Base-by-base conservation (phyloP, 2,113 vertebrate species). In the Podiceps cristatus region DNA sequence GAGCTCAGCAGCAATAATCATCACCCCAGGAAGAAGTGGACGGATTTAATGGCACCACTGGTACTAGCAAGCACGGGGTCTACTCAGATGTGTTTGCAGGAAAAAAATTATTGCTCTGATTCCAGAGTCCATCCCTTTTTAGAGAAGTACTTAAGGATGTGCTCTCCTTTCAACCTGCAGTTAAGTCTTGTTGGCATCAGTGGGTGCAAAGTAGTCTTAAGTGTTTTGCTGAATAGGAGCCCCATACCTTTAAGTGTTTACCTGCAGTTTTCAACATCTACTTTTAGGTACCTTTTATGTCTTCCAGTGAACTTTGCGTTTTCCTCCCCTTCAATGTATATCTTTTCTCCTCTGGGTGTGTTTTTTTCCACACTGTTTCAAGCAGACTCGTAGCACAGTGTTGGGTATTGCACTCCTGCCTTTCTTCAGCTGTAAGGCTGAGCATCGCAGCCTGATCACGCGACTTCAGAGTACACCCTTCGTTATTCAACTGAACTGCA, bases 321-420 rank as follows among this genome's bases (percentile, higher is more conserved):
- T 93, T 75, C 55, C 62, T 80, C 28, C 28, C 31, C 9, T 88
- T 76, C 35, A 27, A 0, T 3, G 4, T n/a, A 49, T 35, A 29
- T 78, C 29, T 72, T 37, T 31, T 42, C 69, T 85, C 33, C 50
- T 74, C 13, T 28, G 64, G 18, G 10, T 9, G 10, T 3, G 2
- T 3, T 35, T 63, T 84, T 86, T 78, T 63, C 33, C 45, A 20
- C 17, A 2, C 9, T 11, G 9, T 88, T 88, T 52, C 40, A 40
- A 50, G 40, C 15, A 60, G 71, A 20, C 13, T 20, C 0, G 0
- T 31, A 56, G 72, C 31, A 11, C 25, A 7, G 17, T 3, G 0
- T 0, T 52, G 55, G 67, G 25, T 23, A 12, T 77, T 80, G 37
- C 11, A 2, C 45, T 85, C 0, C 0, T 53, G 42, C 22, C 42